Evolutionary conservation across 2,113 vertebrate species (phyloP).

Genomic region (Nesogale talazaci): DNA sequence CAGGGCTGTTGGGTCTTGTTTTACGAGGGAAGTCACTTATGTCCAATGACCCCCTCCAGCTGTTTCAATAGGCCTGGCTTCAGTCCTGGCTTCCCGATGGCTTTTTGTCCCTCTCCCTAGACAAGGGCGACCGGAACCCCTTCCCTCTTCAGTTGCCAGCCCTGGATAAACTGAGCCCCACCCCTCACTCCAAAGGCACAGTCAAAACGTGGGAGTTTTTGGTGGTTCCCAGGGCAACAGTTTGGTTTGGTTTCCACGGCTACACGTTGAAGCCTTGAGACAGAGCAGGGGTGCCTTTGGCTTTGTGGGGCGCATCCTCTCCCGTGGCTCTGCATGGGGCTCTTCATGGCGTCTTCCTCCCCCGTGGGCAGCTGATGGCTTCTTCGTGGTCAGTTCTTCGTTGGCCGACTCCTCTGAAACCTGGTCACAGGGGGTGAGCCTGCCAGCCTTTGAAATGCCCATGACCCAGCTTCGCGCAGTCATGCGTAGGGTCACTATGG

Average conservation of each 20-base stretch:
- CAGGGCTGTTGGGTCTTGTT: background rate
- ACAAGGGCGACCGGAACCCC: slow-evolving; percentile 64
- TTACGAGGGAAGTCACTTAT: slow-evolving; percentile 51
- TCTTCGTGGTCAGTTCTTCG: too few species aligned
- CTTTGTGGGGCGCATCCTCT: background rate
- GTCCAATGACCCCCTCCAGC: slow-evolving; percentile 82
- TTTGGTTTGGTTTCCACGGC: slow-evolving; percentile 78
- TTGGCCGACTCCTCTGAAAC: too few species aligned
- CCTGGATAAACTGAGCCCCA: slow-evolving; percentile 64
- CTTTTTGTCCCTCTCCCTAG: slow-evolving; percentile 58
- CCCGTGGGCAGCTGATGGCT: too few species aligned
- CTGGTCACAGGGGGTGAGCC: too few species aligned
- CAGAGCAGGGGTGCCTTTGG: slow-evolving; percentile 49
- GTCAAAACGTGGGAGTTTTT: slow-evolving; percentile 56
- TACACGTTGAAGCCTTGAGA: slow-evolving; percentile 67
- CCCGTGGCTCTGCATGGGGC: too few species aligned
- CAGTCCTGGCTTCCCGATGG: slow-evolving; percentile 47
- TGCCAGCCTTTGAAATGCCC: too few species aligned
- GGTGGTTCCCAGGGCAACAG: slow-evolving; percentile 16
- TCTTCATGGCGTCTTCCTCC: too few species aligned
- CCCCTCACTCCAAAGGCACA: slow-evolving; percentile 72
- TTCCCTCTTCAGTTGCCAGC: slow-evolving; percentile 39
- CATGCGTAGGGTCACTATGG: too few species aligned
- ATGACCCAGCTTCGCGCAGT: too few species aligned
- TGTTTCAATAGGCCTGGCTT: slow-evolving; percentile 81